Base-by-base conservation (phyloP, 2,797 vertebrate species). In the Benthosema pterotum region DNA sequence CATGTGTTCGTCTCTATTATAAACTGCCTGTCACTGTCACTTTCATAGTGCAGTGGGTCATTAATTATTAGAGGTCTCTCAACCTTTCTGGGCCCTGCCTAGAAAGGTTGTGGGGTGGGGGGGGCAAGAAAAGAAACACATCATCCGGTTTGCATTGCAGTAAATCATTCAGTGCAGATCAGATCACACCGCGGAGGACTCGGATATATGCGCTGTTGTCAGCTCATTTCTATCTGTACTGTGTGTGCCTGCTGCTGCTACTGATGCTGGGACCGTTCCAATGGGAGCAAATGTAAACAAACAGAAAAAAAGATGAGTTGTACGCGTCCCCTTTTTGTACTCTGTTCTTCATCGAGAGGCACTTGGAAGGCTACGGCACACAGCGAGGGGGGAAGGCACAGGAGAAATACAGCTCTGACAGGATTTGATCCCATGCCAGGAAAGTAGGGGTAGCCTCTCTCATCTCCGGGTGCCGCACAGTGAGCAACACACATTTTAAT, bases 221-320 rank as follows among this genome's bases (percentile, higher is more conserved):
- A 60, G 16, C 5, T 48, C 4, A 17, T 46, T 52, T n/a, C n/a
- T n/a, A n/a, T n/a, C 2, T 50, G 52, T 48, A 45, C 54, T 22
- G 19, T 4, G 19, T 22, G 19, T 25, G 22, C 5, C 1, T 11
- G 0, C 8, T 25, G 54, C 64, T 42, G 11, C 58, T 1, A 12
- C 60, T 63, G 67, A 57, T 22, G 32, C 32, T 38, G 32, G 52
- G 67, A 66, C 63, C 42, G 45, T 43, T 59, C 48, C 12, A 4
- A 14, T 2, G 6, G 42, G 55, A 69, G 32, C 56, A 82, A 55
- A 72, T 8, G 65, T 72, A 79, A 86, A 82, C 77, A n/a, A n/a
- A n/a, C n/a, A n/a, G n/a, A n/a, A n/a, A 28, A 28, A 5, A 28
- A 28, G 5, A 28, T 6, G 2, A 5, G 32, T 32, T 32, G 32